Conservation (phyloP, 2,113 vertebrate species). For the Dryoscopus gambensis region DNA sequence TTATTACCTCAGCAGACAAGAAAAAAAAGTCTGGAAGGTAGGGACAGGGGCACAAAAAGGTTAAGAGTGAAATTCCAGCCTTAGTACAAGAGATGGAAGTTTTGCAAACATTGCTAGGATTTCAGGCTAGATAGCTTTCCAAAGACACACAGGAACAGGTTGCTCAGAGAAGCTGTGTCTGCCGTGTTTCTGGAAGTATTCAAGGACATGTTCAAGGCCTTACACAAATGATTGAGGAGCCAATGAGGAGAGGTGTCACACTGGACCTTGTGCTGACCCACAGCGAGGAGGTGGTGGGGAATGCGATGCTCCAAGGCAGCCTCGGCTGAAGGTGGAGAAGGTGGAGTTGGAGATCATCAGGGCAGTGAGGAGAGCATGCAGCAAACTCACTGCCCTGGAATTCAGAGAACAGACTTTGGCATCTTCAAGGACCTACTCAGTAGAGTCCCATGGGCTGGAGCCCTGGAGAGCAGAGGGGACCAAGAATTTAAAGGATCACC, state of each 20-base stretch:
- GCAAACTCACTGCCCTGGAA: not conserved
- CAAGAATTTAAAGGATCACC: not conserved
- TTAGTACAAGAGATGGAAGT: not conserved
- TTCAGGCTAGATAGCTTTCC: not conserved
- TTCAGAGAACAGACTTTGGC: not conserved
- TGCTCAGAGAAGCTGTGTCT: not conserved
- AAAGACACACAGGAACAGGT: not conserved
- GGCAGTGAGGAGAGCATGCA: not conserved
- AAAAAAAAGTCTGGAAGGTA: not conserved
- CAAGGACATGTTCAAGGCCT: not conserved
- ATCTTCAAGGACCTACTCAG: not conserved
- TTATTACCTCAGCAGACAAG: not conserved
- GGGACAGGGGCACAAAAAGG: not conserved
- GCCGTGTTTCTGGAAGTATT: not conserved
- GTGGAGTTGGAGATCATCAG: not conserved
- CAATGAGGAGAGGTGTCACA: not conserved
- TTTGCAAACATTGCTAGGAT: not conserved
- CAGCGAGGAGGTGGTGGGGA: fast-evolving
- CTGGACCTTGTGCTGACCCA: not conserved
- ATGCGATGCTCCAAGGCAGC: not conserved
- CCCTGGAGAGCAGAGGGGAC: not conserved
- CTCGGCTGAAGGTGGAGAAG: not conserved
- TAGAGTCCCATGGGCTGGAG: not conserved
- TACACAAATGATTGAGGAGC: too few species aligned
- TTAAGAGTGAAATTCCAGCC: not conserved